These are phyloP conservation scores for Spodoptera litura DNA, from an alignment of 1,140 invertebrate species.

Conservation along the genomic window DNA sequence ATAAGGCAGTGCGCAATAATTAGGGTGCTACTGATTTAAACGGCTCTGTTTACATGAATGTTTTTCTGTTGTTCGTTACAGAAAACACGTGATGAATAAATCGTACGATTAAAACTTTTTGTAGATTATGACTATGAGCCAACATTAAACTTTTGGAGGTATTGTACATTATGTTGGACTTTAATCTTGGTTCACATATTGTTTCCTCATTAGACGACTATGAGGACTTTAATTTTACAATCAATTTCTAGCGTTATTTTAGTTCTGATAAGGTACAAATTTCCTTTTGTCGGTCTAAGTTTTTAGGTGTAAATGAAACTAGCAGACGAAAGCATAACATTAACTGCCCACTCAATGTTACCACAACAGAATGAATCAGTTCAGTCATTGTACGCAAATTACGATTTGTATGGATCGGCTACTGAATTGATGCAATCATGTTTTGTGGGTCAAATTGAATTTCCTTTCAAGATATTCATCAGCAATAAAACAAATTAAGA, in stretches of 20 bases:
- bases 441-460: slow-evolving; percentile 14
- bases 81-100: not conserved
- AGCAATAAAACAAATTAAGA: not conserved
- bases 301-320: slow-evolving; percentile 12
- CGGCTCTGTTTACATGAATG: not conserved
- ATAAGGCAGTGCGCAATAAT: not conserved
- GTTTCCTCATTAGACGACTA: too few relatives aligned
- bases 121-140: not conserved
- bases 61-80: not conserved
- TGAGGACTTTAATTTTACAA: too few relatives aligned
- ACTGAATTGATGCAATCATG: slow-evolving; percentile 26
- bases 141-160: not conserved
- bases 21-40: not conserved
- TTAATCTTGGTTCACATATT: too few relatives aligned
- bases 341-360: slow-evolving; percentile 37
- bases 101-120: too few relatives aligned
- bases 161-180: too few relatives aligned
- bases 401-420: slow-evolving; percentile 33
- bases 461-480: not conserved
- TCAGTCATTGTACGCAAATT: slow-evolving; percentile 51
- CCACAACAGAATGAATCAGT: slow-evolving; percentile 41
- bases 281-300: not conserved
- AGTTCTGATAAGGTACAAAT: not conserved
- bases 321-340: slow-evolving; percentile 25
- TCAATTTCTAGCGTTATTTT: not conserved